Evolutionary conservation across 2,888 invertebrate genomes (phyloP), one percentile per base, ranked within the genome.

Genomic region (Papilio demoleus): DNA sequence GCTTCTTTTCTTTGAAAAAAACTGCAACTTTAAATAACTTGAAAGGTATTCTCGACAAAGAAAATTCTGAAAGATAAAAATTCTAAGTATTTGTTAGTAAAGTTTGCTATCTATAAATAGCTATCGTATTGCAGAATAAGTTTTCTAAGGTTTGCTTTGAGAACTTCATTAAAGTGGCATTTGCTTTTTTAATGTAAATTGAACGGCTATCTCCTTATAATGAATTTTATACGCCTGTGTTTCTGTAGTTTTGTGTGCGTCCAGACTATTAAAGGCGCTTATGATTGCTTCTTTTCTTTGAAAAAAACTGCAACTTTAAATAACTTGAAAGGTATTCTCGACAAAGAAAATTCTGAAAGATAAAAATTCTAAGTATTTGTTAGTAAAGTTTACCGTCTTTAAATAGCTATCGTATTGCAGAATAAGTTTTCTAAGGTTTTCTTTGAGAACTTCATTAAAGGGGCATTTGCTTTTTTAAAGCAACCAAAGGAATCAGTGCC

Each of bases 101-200:
- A 69, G 17, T 69, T 65, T 45, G 9, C 11, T n/a, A 45, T 69
- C 53, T 34, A 36, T 56, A 63, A 63, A 68, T 45, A 34, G 67
- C 58, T 62, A 34, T 34, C 5, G 31, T 68, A 64, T 59, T 31
- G 31, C 24, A 60, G 40, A 45, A 64, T 27, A 58, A 64, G 19
- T 68, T 68, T 59, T 68, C 22, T 65, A 68, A 27, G 58, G n/a
- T 38, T 31, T 61, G 45, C 31, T 61, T 24, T 14, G 9, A 40
- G 45, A 61, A 40, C 14, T 53, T 24, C n/a, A 42, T 34, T 31
- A n/a, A 45, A 47, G 47, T 47, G 50, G n/a, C n/a, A n/a, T n/a
- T n/a, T n/a, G 60, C 42, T 60, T 60, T 62, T 47, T 84, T 83
- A 80, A 88, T 88, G 86, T 81, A 86, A 88, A 88, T 88, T 79